Base-by-base conservation (phyloP, 1,140 invertebrate species). In the Limonius californicus region DNA sequence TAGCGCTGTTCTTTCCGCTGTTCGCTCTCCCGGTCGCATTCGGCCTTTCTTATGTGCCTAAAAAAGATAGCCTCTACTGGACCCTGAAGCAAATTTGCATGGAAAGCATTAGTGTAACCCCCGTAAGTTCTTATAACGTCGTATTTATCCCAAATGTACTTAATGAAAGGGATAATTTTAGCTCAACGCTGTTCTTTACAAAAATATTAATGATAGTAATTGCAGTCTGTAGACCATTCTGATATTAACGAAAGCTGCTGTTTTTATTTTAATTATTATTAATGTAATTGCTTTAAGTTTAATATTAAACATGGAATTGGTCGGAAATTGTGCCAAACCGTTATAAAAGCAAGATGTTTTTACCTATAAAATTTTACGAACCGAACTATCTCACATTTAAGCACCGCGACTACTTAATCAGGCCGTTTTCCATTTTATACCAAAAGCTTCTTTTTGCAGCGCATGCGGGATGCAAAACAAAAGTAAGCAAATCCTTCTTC, bases 151-250 rank as follows among this genome's bases (percentile, higher is more conserved):
- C 27, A 35, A 35, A 55, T 55, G 54, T 55, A 55, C 54, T 55
- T 55, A 55, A 55, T 55, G 54, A 55, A 55, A 55, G 54, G 54
- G 54, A 55, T 55, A 55, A 55, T 55, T 55, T 55, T 55, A 27
- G 54, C 54, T 35, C 54, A 55, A 20, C 30, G 21, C 54, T 55
- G 54, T 35, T 55, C 54, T 55, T 55, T 55, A 35, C 54, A 55
- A 55, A 55, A 55, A 55, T 55, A 55, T 55, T 55, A 55, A 55
- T 55, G 54, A 55, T 32, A 16, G 30, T 55, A 30, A 55, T 55
- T 55, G 54, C 3, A 21, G 16, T 50, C 20, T 21, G 45, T 50
- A 50, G 45, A 21, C 45, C 45, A 50, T 50, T 50, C 20, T 19
- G 15, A 18, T 50, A 21, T 50, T 18, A 50, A 50, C 45, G 45